These are phyloP conservation scores for Daboia siamensis DNA, from an alignment of 2,113 vertebrate genomes.

Conservation along the genomic window DNA sequence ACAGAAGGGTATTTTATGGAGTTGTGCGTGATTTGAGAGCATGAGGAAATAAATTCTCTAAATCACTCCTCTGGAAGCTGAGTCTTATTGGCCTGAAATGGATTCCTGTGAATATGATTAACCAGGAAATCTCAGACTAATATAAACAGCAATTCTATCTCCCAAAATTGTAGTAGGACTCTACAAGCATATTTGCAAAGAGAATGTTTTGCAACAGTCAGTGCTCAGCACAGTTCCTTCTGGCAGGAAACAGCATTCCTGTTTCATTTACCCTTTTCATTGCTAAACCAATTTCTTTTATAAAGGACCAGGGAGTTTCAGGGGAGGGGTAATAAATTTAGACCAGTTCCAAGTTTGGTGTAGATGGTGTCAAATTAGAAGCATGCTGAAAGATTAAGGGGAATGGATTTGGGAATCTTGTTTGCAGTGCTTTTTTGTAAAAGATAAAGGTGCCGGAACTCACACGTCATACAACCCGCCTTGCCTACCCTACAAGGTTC, in stretches of 20 bases:
- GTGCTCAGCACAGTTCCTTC: neutral
- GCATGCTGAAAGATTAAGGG: neutral
- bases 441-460: too few species aligned
- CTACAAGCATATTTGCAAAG: neutral
- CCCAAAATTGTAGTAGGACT: neutral
- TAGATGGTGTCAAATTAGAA: neutral
- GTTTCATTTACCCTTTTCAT: neutral
- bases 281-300: neutral
- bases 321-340: neutral
- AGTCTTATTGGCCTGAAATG: neutral
- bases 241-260: neutral
- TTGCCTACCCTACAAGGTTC: too few species aligned
- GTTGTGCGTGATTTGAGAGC: neutral
- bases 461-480: too few species aligned
- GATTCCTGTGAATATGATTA: neutral
- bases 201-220: neutral
- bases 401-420: neutral
- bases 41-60: neutral
- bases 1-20: neutral
- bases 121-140: neutral
- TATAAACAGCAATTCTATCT: neutral
- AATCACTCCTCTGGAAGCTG: neutral
- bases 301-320: neutral
- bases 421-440: too few species aligned
- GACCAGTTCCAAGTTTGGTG: neutral